Conservation (phyloP, 2,888 invertebrate genomes). For the Macrophya alboannulata region DNA sequence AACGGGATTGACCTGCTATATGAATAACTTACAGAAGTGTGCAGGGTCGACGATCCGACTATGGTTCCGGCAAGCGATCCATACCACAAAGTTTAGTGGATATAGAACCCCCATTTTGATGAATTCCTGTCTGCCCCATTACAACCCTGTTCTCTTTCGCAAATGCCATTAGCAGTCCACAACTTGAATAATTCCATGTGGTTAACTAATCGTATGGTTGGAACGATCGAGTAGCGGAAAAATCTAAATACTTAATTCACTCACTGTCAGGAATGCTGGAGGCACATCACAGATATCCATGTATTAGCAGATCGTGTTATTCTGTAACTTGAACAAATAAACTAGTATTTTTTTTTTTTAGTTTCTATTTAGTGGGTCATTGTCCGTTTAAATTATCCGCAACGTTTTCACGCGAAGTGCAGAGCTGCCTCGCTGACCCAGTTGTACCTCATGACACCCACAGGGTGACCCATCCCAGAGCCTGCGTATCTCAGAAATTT, state of each 20-base stretch:
- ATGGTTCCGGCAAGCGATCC: not conserved
- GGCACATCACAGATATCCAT: not conserved
- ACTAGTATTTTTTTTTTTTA: not conserved
- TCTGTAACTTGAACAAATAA: not conserved
- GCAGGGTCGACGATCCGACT: not conserved
- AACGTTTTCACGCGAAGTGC: not conserved
- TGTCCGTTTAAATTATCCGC: not conserved
- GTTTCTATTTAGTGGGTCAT: not conserved
- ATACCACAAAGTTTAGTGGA: no score
- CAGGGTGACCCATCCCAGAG: not conserved
- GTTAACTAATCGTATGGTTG: not conserved
- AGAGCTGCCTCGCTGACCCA: not conserved
- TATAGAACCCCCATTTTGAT: slow-evolving; percentile 2
- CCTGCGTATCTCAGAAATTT: not conserved
- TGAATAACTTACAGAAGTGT: not conserved
- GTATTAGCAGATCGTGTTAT: not conserved
- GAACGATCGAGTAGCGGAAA: not conserved
- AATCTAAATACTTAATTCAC: not conserved
- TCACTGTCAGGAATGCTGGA: not conserved
- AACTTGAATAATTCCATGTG: not conserved
- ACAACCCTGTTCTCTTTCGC: not conserved
- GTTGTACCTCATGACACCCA: not conserved
- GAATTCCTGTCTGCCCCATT: not conserved
- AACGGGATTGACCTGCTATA: not conserved
- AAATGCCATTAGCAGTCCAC: not conserved